These are phyloP conservation scores for Eudyptes chrysolophus DNA, from an alignment of 2,113 vertebrate genomes.

Conservation along the genomic window DNA sequence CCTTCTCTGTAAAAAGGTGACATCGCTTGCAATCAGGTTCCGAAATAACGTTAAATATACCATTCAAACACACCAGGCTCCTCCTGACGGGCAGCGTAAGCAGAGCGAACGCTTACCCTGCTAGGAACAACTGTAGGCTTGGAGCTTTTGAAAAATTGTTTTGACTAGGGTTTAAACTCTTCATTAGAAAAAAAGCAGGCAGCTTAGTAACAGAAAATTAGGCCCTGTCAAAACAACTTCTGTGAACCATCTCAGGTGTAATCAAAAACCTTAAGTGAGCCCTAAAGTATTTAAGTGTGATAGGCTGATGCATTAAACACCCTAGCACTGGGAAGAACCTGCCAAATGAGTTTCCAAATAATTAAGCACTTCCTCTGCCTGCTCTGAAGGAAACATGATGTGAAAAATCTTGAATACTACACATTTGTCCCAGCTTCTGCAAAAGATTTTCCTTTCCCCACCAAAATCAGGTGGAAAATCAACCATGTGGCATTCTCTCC, in stretches of 20 bases:
- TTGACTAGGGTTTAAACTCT: background rate
- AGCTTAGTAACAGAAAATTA: constrained; percentile 16
- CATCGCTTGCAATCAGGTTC: background rate
- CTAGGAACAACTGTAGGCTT: background rate
- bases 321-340: background rate
- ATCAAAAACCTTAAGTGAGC: background rate
- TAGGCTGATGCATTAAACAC: background rate
- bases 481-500: background rate
- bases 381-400: background rate
- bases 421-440: background rate
- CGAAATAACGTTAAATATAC: background rate
- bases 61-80: background rate
- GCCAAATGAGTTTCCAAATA: constrained; percentile 34
- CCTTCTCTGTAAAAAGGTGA: background rate
- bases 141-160: background rate
- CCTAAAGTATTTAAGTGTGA: background rate
- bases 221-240: constrained; percentile 10
- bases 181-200: background rate
- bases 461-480: background rate
- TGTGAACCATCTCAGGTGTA: constrained; percentile 26
- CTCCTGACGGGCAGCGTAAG: background rate
- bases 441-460: background rate
- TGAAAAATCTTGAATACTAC: background rate
- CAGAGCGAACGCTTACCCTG: rapidly evolving
- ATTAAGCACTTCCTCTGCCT: background rate